Evolutionary conservation across 2,797 vertebrate genomes (phyloP).

Genomic region (Tinamus major): DNA sequence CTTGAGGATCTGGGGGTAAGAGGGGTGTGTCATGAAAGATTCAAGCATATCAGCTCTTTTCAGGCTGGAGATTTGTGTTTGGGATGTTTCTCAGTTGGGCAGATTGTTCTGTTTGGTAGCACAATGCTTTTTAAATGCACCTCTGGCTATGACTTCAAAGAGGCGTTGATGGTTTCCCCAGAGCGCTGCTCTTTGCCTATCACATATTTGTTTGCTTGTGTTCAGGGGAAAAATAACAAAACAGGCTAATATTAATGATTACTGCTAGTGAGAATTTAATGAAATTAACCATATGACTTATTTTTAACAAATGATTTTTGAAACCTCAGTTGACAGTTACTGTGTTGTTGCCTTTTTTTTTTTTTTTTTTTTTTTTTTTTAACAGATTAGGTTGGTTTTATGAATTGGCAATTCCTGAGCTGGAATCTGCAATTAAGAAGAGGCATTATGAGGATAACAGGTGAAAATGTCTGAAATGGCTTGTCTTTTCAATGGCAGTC

Average conservation of each 20-base stretch:
- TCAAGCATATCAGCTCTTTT: not conserved
- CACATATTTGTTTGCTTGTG: not conserved
- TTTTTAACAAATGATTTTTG: not conserved
- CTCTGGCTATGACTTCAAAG: not conserved
- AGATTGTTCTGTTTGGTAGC: not conserved
- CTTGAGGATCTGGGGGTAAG: not conserved
- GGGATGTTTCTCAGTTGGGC: not conserved
- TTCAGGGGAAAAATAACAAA: not conserved
- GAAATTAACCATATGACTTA: not conserved
- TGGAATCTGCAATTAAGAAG: constrained; percentile 90
- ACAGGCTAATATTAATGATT: not conserved
- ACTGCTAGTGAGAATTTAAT: not conserved
- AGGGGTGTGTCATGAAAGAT: not conserved
- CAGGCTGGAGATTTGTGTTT: not conserved
- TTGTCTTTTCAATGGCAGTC: not conserved
- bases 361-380: constrained; percentile 25
- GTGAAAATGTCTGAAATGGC: constrained; percentile 72
- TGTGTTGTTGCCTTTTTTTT: not conserved
- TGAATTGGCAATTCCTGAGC: constrained; percentile 87
- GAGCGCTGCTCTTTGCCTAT: not conserved
- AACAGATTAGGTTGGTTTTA: constrained; percentile 91
- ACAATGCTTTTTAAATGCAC: not conserved
- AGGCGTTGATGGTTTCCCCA: not conserved
- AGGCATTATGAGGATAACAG: constrained; percentile 87
- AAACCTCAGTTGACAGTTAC: not conserved